A percentile compares a stretch with the other conserved stretches of the same genome.
These are phyloP conservation scores for Hirundo rustica DNA, from an alignment of 2,797 vertebrate species.

Conservation along the genomic window DNA sequence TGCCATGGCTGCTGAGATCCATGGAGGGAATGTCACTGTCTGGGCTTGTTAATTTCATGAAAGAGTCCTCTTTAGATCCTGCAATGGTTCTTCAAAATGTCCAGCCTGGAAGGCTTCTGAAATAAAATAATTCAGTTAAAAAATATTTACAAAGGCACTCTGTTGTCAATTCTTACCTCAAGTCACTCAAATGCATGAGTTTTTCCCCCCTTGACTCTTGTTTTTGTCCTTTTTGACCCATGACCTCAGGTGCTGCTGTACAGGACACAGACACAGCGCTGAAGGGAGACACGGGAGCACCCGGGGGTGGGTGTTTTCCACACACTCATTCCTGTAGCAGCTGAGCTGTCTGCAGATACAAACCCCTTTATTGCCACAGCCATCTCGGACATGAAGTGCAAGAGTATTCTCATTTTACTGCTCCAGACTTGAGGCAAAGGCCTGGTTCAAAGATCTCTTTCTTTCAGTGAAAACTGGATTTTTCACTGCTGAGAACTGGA, in stretches of 20 bases:
- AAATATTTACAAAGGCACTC: neutral
- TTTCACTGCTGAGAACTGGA: neutral
- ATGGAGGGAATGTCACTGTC: constrained; percentile 56
- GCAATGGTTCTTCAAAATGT: constrained; percentile 58
- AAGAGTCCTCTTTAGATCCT: constrained; percentile 74
- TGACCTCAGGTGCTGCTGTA: neutral
- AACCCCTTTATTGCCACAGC: neutral
- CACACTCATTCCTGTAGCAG: neutral
- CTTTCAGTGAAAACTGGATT: neutral
- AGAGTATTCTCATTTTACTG: neutral
- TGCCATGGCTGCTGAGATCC: neutral
- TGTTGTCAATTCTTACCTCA: neutral
- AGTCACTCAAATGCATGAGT: neutral
- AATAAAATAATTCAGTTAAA: neutral
- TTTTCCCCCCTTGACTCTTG: neutral
- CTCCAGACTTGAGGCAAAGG: neutral
- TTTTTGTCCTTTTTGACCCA: neutral
- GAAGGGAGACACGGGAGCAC: neutral
- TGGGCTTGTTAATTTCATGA: constrained; percentile 69
- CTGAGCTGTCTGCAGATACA: neutral
- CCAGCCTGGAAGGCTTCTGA: constrained; percentile 58
- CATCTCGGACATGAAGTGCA: neutral
- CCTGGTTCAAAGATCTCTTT: neutral
- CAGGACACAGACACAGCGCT: neutral
- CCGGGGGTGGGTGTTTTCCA: neutral